phyloP scores from a whole-genome alignment of 2,113 vertebrate species.

The Apus apus region DNA sequence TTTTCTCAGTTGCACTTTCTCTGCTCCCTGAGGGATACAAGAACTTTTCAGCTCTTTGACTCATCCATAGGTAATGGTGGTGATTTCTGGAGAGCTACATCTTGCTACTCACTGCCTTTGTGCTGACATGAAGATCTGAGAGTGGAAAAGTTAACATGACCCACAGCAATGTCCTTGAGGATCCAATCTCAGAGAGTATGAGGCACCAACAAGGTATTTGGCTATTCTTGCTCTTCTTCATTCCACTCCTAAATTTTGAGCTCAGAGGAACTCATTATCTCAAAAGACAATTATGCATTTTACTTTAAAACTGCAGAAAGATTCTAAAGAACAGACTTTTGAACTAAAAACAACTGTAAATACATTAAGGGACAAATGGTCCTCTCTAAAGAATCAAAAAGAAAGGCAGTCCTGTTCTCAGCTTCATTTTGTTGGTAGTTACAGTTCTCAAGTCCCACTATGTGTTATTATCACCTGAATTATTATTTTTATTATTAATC shows the following conservation, averaged over 20 bases:
- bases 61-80: not conserved
- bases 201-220: not conserved
- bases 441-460: not conserved
- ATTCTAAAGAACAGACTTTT: not conserved
- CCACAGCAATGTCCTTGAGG: not conserved
- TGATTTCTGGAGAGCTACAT: not conserved
- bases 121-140: not conserved
- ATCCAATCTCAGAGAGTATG: not conserved
- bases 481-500: not conserved
- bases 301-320: not conserved
- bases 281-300: not conserved
- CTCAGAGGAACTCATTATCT: not conserved
- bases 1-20: not conserved
- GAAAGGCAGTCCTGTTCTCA: not conserved
- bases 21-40: not conserved
- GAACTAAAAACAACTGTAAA: not conserved
- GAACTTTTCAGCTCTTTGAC: not conserved
- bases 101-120: not conserved
- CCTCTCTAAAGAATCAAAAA: not conserved
- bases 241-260: not conserved
- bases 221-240: conserved; percentile 18
- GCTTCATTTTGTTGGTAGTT: not conserved
- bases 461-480: not conserved
- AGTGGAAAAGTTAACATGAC: not conserved
- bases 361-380: not conserved